Base-by-base conservation (phyloP, 2,797 vertebrate genomes). In the Eulemur rubriventer region DNA sequence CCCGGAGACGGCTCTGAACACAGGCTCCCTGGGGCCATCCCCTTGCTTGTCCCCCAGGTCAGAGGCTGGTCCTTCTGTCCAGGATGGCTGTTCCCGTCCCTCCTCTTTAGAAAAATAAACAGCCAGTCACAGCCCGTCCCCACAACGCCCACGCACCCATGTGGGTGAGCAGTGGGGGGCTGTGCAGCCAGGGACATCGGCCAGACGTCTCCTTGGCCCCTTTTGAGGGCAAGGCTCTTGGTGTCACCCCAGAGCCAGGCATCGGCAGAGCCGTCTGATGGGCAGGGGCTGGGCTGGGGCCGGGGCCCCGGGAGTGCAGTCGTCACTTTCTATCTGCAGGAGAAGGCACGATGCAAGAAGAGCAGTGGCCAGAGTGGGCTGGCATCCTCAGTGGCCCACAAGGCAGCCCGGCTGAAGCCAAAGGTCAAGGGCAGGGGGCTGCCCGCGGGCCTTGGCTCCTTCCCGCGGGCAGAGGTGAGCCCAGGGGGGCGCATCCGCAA, bases 331-430 rank as follows among this genome's bases (percentile, higher is more conserved):
- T 26, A 0, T 63, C 65, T 80, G 41, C 98, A 99, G 99, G 99
- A 99, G 92, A 99, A 99, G 97, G 98, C 98, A 57, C 98, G 98
- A 82, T 98, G 99, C 97, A 99, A 98, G 98, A 99, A 99, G 98
- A 98, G 98, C 96, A 97, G 99, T 70, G 98, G 98, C 0, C 98
- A 98, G 95, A 98, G 98, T 33, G 80, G 98, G 89, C 98, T 99
- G 98, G 98, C 98, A 50, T 98, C 99, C 94, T 98, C 99, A 41
- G 98, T 99, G 97, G 99, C 99, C 88, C 97, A 92, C 55, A 99
- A 99, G 92, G 98, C 99, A 93, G 98, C 98, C 52, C 99, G 99
- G 98, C 98, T 99, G 97, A 99, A 99, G 98, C 99, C 99, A 90
- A 99, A 99, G 97, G 99, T 99, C 65, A 99, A 98, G 84, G 98